Base-by-base conservation (phyloP, 2,797 vertebrate species). In the Chelon auratus region DNA sequence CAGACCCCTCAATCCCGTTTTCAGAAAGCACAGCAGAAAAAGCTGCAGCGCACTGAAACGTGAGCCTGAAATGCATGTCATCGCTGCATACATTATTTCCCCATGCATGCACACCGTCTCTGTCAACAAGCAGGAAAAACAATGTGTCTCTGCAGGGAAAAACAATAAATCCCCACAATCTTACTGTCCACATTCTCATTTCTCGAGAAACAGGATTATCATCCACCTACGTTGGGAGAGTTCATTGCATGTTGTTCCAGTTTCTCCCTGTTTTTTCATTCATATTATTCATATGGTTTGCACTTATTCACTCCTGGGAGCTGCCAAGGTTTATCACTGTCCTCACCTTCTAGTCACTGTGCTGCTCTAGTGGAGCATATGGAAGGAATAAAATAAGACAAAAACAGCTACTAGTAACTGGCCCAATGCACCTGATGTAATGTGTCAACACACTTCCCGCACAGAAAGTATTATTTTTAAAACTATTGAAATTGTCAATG, bases 71-170 rank as follows among this genome's bases (percentile, higher is more conserved):
- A 60, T 69, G 55, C 75, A 67, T 43, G 30, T 30, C 55, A 58
- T 73, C 55, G 39, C 65, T 43, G 42, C 57, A 20, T 75, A 12
- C 58, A 76, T 81, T 77, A 80, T 59, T 72, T 80, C 62, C 64
- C 11, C 53, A 39, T 62, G 76, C 68, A 61, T 66, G 69, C 69
- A 72, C 72, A 33, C 14, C 2, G 20, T n/a, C 51, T 63, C 72
- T 22, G 39, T 63, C 6, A 54, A 24, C 30, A 48, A 52, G 36
- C 45, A 37, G 14, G 14, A 72, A 18, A 48, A 64, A 64, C 20
- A 33, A 33, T 8, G 30, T 8, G 30, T 33, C 30, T 33, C 30
- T 33, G 30, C 30, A 33, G 30, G 30, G 30, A 33, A 33, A 33
- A 33, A 33, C 30, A 33, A 33, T 33, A 33, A 33, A 33, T 33